Evolutionary conservation across 2,888 invertebrate species (phyloP).

Genomic region (Heliconius charithonia): DNA sequence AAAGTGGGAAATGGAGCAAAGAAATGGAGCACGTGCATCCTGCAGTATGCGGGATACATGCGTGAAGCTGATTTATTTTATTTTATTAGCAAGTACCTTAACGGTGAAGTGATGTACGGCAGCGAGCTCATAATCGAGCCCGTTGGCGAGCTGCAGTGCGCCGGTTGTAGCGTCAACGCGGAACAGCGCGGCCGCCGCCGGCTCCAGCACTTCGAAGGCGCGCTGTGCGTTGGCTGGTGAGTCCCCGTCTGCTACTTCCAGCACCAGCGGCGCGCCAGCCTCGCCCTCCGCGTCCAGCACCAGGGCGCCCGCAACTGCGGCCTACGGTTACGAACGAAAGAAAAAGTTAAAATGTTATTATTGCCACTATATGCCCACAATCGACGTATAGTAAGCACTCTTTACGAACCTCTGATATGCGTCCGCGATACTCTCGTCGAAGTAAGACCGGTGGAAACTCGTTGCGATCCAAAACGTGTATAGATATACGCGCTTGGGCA

Average conservation of each 20-base stretch:
- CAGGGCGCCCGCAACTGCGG: conserved; percentile 44
- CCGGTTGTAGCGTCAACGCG: conserved; percentile 94
- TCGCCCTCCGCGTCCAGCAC: conserved; percentile 85
- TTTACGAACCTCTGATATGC: conserved; percentile 85
- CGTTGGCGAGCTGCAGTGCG: conserved; percentile 89
- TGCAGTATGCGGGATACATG: too few relatives aligned
- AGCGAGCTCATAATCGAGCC: conserved; percentile 91
- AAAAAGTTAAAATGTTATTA: not conserved
- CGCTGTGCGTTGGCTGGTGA: conserved; percentile 93
- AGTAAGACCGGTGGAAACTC: conserved; percentile 91
- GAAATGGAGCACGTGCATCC: too few relatives aligned
- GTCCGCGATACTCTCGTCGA: conserved; percentile 87
- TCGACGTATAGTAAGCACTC: not conserved
- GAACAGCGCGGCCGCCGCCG: conserved; percentile 90
- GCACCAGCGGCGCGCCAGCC: conserved; percentile 89
- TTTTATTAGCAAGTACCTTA: conserved; percentile 74
- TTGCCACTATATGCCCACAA: not conserved
- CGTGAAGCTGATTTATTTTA: too few relatives aligned
- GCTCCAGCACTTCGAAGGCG: conserved; percentile 93
- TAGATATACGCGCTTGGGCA: conserved; percentile 87
- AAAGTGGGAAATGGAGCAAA: too few relatives aligned
- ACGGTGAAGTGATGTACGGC: conserved; percentile 91
- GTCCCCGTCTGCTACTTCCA: conserved; percentile 93
- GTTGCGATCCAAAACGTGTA: conserved; percentile 95
- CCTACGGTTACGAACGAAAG: conserved; percentile 17